phyloP scores from a whole-genome alignment of 2,113 vertebrate genomes.

The Hippocampus mohnikei region DNA sequence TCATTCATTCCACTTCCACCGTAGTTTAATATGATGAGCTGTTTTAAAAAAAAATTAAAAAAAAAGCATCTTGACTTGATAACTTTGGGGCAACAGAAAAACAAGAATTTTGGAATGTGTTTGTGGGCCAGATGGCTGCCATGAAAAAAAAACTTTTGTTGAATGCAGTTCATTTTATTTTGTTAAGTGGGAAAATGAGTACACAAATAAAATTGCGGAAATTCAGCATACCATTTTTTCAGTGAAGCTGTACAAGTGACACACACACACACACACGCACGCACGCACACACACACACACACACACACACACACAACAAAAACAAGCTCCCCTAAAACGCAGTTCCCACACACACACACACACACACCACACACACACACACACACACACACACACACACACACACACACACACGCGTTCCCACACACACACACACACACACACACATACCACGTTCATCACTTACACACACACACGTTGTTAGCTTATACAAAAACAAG shows the following conservation, averaged over 20 bases:
- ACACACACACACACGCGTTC: slow-evolving; percentile 29
- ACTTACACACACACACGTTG: too few species aligned
- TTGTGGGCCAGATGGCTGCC: slow-evolving; percentile 53
- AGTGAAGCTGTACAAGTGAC: slow-evolving; percentile 17
- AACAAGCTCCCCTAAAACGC: too few species aligned
- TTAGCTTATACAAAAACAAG: not conserved
- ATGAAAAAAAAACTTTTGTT: slow-evolving; percentile 35
- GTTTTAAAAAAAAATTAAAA: slow-evolving; percentile 8
- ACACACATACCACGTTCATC: too few species aligned
- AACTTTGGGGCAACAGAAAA: slow-evolving; percentile 48
- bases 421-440: not conserved
- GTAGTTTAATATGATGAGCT: slow-evolving; percentile 36
- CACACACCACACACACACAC: too few species aligned
- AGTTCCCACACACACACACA: too few species aligned
- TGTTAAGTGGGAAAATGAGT: too few species aligned
- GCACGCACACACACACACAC: too few species aligned
- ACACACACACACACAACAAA: too few species aligned
- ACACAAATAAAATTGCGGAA: too few species aligned
- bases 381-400: too few species aligned
- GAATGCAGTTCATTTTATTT: too few species aligned
- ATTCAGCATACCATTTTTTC: too few species aligned
- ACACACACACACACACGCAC: slow-evolving; percentile 26
- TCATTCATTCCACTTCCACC: slow-evolving; percentile 44
- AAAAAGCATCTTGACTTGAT: slow-evolving; percentile 34
- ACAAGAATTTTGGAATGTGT: slow-evolving; percentile 52